Evolutionary conservation across 1,140 invertebrate species (phyloP), one percentile per base, ranked within the genome.

Genomic region (Ips nitidus): DNA sequence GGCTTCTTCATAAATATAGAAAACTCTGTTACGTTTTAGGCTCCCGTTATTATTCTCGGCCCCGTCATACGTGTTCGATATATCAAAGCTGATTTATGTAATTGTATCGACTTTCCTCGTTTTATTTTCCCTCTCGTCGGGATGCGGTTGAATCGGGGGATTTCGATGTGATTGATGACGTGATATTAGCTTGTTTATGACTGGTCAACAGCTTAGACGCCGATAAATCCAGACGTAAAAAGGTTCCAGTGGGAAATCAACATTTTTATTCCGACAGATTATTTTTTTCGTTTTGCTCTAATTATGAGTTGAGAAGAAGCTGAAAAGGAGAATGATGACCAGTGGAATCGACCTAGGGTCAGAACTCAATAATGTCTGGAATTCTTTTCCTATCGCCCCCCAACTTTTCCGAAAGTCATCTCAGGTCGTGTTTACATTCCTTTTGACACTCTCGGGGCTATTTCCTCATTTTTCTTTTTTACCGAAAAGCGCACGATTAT

Each of bases 11-110:
- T 22, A 22, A 22, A 22, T 22, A 22, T 22, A 22, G 22, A 22
- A 22, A 22, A 22, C 22, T 22, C 22, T 22, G 22, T 22, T 22
- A 22, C 22, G 22, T 22, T 22, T 22, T 22, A 22, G 22, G 22
- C 22, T 22, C 22, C 22, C 22, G 22, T 22, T 22, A 22, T 58
- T 60, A n/a, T 45, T n/a, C 36, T 45, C 41, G 2, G 50, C 39
- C n/a, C 5, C 47, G 62, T 55, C 62, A 65, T 65, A 65, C 64
- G 56, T 60, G 58, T 45, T 42, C 68, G 52, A 70, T 64, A 74
- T 74, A 76, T 76, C 75, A 74, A 72, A 70, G 66, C 67, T 75
- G 75, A 76, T 76, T 76, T 76, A 76, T 76, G 75, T 76, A 76
- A 76, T 76, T 76, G 74, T 73, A 74, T 76, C 73, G 72, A 75